Conservation (phyloP, 2,113 vertebrate species). For the Cottus gobio region DNA sequence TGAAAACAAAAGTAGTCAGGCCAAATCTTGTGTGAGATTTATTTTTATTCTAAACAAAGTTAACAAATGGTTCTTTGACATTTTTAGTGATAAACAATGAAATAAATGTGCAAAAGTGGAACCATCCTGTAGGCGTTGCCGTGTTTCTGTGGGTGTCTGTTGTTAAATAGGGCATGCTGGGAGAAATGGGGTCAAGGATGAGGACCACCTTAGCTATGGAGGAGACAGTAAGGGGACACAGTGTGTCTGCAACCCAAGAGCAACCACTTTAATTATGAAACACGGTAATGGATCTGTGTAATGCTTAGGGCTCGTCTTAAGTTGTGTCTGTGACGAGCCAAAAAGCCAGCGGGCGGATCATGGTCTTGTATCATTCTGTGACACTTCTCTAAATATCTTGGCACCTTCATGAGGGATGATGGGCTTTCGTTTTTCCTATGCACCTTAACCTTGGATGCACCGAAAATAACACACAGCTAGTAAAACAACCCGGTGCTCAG, state of each 20-base stretch:
- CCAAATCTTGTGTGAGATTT: neutral
- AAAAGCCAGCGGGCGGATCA: neutral
- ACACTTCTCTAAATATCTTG: neutral
- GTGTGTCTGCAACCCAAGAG: slow-evolving; percentile 61
- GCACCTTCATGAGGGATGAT: neutral
- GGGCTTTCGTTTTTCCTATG: neutral
- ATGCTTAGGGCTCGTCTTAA: slow-evolving; percentile 22
- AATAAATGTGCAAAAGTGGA: neutral
- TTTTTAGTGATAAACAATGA: neutral
- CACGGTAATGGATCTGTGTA: slow-evolving; percentile 50
- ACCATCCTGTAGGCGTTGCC: neutral
- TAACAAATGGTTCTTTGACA: neutral
- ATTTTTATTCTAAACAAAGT: neutral
- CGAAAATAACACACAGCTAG: slow-evolving; percentile 10
- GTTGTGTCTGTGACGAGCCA: slow-evolving; percentile 15
- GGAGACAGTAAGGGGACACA: slow-evolving; percentile 44
- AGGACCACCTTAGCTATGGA: neutral
- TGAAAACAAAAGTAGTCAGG: neutral
- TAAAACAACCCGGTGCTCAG: slow-evolving; percentile 38
- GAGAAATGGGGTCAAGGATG: slow-evolving; percentile 58
- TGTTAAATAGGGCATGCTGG: slow-evolving; percentile 32
- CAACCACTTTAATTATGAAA: slow-evolving; percentile 74
- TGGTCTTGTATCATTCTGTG: neutral
- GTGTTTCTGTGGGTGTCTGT: slow-evolving; percentile 15
- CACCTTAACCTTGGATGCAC: slow-evolving; percentile 7